Evolutionary conservation across 2,113 vertebrate species (phyloP), one percentile per base, ranked within the genome.

Genomic region (Corynorhinus townsendii): DNA sequence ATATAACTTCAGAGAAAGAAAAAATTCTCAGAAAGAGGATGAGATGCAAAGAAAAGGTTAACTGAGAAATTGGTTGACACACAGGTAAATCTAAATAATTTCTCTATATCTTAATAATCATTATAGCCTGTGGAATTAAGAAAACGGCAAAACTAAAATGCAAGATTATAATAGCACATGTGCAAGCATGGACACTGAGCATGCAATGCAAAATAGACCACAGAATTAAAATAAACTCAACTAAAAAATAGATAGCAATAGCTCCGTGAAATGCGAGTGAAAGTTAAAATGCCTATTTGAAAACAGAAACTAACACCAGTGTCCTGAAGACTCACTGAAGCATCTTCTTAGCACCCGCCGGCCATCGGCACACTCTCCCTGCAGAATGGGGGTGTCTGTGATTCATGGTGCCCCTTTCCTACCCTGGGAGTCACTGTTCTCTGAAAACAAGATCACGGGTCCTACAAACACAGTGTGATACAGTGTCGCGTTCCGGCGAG

Each of bases 381-480:
- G 1, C 45, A 84, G 43, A 69, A 64, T 62, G 30, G 30, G 56
- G 30, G 33, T 56, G 79, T 19, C 15, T 77, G 30, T 56, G 93
- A 92, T 96, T 91, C 80, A 82, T 91, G 90, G 87, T 96, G 95
- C 96, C 91, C 91, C 91, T 97, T 91, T 97, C 95, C 96, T 94
- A 97, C 95, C 95, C 96, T 97, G 96, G 95, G 96, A 97, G 97
- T 98, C 97, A 95, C 95, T 98, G 95, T 95, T 94, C 97, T 91
- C 95, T 97, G 94, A 97, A 96, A 82, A 95, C 81, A 82, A 77
- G 96, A 97, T 93, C 97, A 96, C 19, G 97, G 96, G 89, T 97
- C 92, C 95, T 96, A 88, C 97, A 98, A 97, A 98, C 87, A 97
- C 96, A 97, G 49, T 97, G 84, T 87, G 96, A 98, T 86, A 97